Conservation (phyloP, 35 echinoderm and acorn worm genomes). For the Heliocidaris tuberculata region DNA sequence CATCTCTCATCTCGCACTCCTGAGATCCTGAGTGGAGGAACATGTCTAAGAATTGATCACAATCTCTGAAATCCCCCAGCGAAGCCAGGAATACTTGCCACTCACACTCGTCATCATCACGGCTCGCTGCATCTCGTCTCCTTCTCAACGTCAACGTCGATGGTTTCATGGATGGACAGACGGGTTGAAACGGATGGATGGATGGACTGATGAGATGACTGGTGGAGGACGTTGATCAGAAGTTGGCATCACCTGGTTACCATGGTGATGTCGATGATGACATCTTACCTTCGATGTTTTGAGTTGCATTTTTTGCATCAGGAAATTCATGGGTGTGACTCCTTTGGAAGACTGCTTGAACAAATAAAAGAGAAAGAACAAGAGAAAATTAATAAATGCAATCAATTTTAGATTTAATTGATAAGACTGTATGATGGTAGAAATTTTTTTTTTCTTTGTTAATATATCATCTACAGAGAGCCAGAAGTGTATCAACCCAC, state of each 20-base stretch:
- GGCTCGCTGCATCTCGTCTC: neutral
- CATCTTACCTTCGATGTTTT: neutral
- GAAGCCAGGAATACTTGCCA: neutral
- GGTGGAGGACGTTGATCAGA: neutral
- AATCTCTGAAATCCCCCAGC: neutral
- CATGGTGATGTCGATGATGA: neutral
- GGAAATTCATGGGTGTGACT: slow-evolving; percentile 9
- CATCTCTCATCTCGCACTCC: neutral
- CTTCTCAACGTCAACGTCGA: neutral
- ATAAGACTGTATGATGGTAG: no score
- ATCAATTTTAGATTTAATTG: no score
- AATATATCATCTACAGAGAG: no score
- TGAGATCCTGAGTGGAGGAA: slow-evolving; percentile 9
- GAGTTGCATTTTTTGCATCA: slow-evolving; percentile 1
- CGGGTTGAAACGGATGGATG: neutral
- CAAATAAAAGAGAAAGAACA: neutral
- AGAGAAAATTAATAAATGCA: neutral
- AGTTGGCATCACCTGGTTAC: neutral
- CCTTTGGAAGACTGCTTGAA: neutral
- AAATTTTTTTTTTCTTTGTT: no score
- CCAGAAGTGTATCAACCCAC: no score
- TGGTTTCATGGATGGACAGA: neutral
- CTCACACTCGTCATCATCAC: neutral
- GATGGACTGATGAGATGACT: neutral
- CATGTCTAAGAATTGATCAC: slow-evolving; percentile 10